Evolutionary conservation across 1,140 invertebrate species (phyloP), one percentile per base, ranked within the genome.

Genomic region (Trichomalopsis sarcophagae): DNA sequence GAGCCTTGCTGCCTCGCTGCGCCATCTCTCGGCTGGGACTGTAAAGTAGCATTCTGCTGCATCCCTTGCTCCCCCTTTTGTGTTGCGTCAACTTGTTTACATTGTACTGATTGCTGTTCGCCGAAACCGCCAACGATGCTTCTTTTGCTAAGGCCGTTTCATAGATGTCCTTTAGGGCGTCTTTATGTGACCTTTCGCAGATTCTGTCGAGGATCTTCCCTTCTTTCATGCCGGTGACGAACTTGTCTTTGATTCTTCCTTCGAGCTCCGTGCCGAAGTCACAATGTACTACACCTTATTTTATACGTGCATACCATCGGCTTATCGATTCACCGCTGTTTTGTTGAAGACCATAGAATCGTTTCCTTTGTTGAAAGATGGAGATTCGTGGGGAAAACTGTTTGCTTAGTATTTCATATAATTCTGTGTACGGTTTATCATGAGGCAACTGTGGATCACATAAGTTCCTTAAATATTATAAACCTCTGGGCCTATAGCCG

Each of bases 381-480:
- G 84, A 87, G 3, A 87, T 80, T 3, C 77, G 62, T 17, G 86
- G 85, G 36, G 81, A 86, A 81, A 87, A 89, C 11, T 89, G 87
- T 50, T 85, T 88, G 33, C 81, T 86, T 21, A 87, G 30, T 40
- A 86, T 83, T n/a, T 27, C 36, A 40, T 2, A 40, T 9, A 40
- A 40, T 40, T 40, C 36, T 40, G 36, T 40, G 36, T 40, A 40
- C 81, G 82, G 84, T 74, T 89, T 89, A 33, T 85, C 73, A 47
- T 87, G 85, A 0, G 87, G 87, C 23, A 86, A 71, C 36, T 27
- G 27, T 10, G 87, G 89, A 79, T 89, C 80, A 68, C 87, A 87
- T 36, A 89, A 86, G 73, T 89, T 85, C 5, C 84, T 66, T 13
- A 89, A n/a, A n/a, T n/a, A n/a, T n/a, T n/a, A n/a, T n/a, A n/a